phyloP scores from a whole-genome alignment of 2,888 invertebrate species.

The Hydriomena furcata region DNA sequence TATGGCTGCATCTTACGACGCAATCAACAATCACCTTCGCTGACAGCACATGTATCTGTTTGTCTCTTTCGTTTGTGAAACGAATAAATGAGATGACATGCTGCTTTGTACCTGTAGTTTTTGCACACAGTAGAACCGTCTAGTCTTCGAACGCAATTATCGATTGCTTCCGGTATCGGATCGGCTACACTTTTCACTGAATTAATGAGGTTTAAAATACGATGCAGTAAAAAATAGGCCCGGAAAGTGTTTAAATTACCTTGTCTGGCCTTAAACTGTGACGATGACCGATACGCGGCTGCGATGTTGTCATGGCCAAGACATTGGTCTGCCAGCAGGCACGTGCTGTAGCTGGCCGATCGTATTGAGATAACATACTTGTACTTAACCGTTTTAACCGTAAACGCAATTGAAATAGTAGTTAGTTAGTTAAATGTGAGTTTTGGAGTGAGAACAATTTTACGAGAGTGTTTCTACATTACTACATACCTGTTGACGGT shows the following conservation, averaged over 20 bases:
- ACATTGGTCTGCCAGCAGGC: conserved; percentile 5
- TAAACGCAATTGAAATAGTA: too few species aligned
- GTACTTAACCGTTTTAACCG: too few species aligned
- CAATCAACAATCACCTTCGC: conserved; percentile 40
- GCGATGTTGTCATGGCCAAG: conserved; percentile 24
- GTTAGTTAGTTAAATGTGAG: background rate
- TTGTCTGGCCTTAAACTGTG: conserved; percentile 25
- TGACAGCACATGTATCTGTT: conserved; percentile 33
- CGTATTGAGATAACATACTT: background rate
- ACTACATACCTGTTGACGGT: too few species aligned
- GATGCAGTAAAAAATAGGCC: conserved; percentile 24
- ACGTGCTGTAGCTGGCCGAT: conserved; percentile 11
- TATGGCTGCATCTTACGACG: conserved; percentile 58
- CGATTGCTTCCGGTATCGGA: conserved; percentile 38
- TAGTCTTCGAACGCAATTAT: conserved; percentile 24
- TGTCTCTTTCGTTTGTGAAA: conserved; percentile 34
- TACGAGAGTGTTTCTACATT: too few species aligned
- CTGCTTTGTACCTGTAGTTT: conserved; percentile 8
- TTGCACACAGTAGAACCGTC: conserved; percentile 19
- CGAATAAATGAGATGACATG: conserved; percentile 25
- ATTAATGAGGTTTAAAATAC: conserved; percentile 19
- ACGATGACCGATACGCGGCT: conserved; percentile 19
- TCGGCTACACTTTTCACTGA: conserved; percentile 24
- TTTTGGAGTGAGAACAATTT: too few species aligned
- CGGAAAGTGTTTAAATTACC: conserved; percentile 28